phyloP scores from a whole-genome alignment of 2,113 vertebrate species.

The Choloepus hoffmanni region DNA sequence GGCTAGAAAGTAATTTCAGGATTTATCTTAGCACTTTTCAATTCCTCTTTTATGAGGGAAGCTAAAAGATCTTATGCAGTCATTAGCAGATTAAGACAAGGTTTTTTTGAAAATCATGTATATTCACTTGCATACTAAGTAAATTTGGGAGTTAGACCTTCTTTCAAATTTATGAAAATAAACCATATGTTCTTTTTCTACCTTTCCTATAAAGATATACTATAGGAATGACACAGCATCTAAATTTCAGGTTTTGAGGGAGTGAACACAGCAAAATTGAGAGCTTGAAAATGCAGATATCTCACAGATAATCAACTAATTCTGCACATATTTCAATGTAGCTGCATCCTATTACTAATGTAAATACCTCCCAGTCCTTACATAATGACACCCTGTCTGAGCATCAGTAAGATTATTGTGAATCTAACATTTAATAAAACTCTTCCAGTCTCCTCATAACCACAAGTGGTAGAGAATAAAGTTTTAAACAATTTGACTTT shows the following conservation, averaged over 20 bases:
- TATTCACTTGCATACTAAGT: not conserved
- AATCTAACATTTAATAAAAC: slow-evolving; percentile 19
- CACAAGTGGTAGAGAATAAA: not conserved
- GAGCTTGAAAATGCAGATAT: not conserved
- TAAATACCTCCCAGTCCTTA: not conserved
- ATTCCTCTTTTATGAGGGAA: not conserved
- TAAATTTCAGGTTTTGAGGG: not conserved
- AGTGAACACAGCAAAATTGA: not conserved
- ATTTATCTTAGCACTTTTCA: not conserved
- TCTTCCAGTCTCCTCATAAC: not conserved
- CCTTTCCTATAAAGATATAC: not conserved
- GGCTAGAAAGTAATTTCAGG: not conserved
- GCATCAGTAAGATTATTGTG: slow-evolving; percentile 9
- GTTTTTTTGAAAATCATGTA: not conserved
- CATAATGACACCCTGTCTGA: not conserved
- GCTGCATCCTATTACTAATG: not conserved
- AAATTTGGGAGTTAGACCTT: not conserved
- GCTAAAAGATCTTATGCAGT: not conserved
- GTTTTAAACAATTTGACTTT: slow-evolving; percentile 9
- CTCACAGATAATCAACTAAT: not conserved
- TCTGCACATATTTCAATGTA: not conserved
- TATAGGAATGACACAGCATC: not conserved
- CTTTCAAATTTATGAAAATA: slow-evolving; percentile 12
- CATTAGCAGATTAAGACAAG: not conserved
- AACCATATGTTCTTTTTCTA: not conserved